phyloP scores from a whole-genome alignment of 37 sponge, comb jelly and placozoan species.

The Ianthella basta region DNA sequence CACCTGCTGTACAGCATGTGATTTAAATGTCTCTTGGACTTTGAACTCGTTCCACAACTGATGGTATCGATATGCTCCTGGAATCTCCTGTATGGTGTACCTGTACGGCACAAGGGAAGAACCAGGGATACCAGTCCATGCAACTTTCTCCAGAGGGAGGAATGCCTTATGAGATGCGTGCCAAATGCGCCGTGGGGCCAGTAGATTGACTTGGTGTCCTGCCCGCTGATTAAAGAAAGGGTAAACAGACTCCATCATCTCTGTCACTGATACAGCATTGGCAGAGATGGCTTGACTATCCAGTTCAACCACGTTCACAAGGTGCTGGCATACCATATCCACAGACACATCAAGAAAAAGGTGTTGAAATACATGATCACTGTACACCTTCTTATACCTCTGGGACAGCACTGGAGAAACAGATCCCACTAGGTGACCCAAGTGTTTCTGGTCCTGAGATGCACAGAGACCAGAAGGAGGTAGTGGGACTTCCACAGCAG shows the following conservation, averaged over 20 bases:
- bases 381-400: background rate
- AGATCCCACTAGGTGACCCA: constrained; percentile 34
- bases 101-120: background rate
- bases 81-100: background rate
- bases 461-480: constrained; percentile 24
- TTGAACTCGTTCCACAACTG: background rate
- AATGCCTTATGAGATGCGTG: background rate
- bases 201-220: background rate
- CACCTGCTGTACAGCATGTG: background rate
- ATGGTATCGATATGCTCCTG: background rate
- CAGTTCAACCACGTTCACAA: background rate
- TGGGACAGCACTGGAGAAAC: constrained; percentile 22
- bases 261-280: background rate
- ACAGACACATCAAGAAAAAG: background rate
- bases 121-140: background rate
- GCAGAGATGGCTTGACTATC: background rate
- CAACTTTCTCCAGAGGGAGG: background rate
- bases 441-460: background rate
- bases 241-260: background rate
- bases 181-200: background rate
- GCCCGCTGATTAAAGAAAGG: background rate
- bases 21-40: too few relatives aligned
- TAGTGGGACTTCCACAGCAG: background rate
- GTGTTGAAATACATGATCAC: too few relatives aligned
- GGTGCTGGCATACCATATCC: background rate